phyloP scores from a whole-genome alignment of 2,113 vertebrate genomes.

The Gulo gulo region DNA sequence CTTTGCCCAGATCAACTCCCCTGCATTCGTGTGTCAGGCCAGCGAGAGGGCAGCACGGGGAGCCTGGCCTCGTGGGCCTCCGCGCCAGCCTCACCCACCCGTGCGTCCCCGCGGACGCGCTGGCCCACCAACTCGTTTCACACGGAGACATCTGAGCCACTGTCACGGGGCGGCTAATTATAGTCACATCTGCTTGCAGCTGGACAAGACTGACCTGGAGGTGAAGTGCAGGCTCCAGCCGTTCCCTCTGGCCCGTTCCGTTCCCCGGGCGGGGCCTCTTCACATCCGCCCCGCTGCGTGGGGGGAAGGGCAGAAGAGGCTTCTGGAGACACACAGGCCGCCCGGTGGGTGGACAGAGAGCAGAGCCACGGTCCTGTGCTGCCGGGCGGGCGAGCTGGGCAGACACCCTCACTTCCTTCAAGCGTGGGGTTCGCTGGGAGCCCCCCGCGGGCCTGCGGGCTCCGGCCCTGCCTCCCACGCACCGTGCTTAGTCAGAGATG shows the following conservation, averaged over 20 bases:
- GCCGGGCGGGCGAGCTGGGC: neutral
- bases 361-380: neutral
- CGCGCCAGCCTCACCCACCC: neutral
- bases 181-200: constrained; percentile 52
- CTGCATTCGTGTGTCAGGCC: neutral
- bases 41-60: constrained; percentile 32
- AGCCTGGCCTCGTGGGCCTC: neutral
- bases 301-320: neutral
- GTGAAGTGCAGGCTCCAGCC: neutral
- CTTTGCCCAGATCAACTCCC: too few species aligned
- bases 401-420: neutral
- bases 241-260: neutral
- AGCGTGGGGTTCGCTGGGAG: neutral
- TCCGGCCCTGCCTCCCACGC: neutral
- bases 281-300: neutral
- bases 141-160: neutral
- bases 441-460: neutral
- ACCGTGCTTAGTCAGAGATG: neutral
- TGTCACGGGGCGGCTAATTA: constrained; percentile 44
- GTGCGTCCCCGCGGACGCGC: neutral
- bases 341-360: neutral
- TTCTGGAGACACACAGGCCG: neutral
- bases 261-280: constrained; percentile 7
- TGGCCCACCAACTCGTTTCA: constrained; percentile 13
- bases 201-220: constrained; percentile 52